phyloP scores from a whole-genome alignment of 2,113 vertebrate genomes.

The Andinoacara biseriatus region DNA sequence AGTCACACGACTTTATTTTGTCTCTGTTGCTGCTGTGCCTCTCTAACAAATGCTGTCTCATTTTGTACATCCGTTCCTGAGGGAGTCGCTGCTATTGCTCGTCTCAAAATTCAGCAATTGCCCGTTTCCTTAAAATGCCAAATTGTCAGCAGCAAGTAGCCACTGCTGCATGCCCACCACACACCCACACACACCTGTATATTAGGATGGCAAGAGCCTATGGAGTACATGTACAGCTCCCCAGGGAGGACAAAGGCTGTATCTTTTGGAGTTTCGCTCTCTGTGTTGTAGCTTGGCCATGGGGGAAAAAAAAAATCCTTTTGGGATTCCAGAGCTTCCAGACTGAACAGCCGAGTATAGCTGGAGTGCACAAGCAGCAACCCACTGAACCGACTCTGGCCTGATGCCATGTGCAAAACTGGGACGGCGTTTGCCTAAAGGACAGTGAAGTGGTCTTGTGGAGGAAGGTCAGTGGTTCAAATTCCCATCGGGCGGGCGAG shows the following conservation, averaged over 20 bases:
- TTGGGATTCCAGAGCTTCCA: conserved; percentile 31
- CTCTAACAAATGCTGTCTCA: neutral
- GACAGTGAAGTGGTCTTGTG: conserved; percentile 44
- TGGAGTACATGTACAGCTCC: neutral
- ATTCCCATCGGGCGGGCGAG: conserved; percentile 2
- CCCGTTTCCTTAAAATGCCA: conserved; percentile 18
- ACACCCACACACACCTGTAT: neutral
- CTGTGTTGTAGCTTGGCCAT: conserved; percentile 5
- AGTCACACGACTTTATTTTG: neutral
- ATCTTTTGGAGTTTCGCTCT: conserved; percentile 2
- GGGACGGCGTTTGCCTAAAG: conserved; percentile 58
- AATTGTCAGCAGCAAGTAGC: neutral
- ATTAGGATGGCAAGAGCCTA: neutral
- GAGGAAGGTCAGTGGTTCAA: conserved; percentile 54
- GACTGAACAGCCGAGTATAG: conserved; percentile 24
- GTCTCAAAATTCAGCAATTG: conserved; percentile 5
- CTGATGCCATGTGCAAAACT: conserved; percentile 41
- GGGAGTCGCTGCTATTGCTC: conserved; percentile 2
- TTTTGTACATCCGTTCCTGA: neutral
- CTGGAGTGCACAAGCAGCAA: conserved; percentile 16
- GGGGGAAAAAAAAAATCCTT: conserved; percentile 13
- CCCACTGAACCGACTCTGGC: conserved; percentile 7
- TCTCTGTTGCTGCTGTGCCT: neutral
- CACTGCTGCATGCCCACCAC: neutral
- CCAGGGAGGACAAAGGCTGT: neutral